Conservation (phyloP, 2,113 vertebrate species). For the Amia ocellicauda region DNA sequence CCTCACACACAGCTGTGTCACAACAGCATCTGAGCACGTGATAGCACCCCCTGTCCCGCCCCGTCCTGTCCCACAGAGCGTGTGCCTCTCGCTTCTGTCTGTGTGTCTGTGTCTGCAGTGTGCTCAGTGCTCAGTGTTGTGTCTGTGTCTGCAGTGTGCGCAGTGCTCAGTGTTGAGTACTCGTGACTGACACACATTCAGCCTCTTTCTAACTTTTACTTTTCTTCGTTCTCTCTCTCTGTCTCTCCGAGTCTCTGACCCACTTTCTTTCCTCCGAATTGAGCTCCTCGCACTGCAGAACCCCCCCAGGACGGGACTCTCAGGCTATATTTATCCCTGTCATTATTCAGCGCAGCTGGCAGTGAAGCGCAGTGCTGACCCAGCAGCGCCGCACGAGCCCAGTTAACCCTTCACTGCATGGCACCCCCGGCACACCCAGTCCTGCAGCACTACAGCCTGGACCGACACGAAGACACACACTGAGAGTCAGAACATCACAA, state of each 20-base stretch:
- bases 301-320: not conserved
- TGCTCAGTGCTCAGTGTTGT: too few species aligned
- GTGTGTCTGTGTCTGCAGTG: too few species aligned
- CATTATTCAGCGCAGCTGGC: slow-evolving; percentile 10
- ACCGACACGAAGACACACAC: too few species aligned
- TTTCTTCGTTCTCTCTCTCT: not conserved
- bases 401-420: slow-evolving; percentile 31
- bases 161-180: too few species aligned
- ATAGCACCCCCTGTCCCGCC: too few species aligned
- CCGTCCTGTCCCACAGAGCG: too few species aligned
- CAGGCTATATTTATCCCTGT: slow-evolving; percentile 16
- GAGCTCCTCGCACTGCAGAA: slow-evolving; percentile 8
- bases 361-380: not conserved
- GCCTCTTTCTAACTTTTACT: not conserved
- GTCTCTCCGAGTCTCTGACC: slow-evolving; percentile 14
- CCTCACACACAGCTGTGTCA: too few species aligned
- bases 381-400: slow-evolving; percentile 15
- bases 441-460: too few species aligned
- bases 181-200: not conserved
- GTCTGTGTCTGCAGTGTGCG: too few species aligned
- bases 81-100: too few species aligned
- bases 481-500: too few species aligned
- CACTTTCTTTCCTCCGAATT: slow-evolving; percentile 18
- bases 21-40: too few species aligned
- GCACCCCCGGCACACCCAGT: not conserved